Conservation (phyloP, 2,797 vertebrate genomes). For the Toxotes lorentzi region DNA sequence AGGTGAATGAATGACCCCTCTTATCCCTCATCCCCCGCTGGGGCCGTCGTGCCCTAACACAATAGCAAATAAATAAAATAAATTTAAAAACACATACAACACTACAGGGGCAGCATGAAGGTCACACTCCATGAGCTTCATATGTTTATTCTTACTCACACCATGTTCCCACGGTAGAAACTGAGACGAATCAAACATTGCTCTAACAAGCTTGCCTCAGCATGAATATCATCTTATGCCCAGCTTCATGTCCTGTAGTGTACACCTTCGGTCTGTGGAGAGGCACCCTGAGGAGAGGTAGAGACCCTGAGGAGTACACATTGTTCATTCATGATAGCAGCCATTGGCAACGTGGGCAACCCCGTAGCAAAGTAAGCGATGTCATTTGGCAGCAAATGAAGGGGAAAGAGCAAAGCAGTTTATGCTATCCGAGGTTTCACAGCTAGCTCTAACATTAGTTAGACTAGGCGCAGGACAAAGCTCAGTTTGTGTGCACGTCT, state of each 20-base stretch:
- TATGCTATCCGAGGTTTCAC: constrained; percentile 59
- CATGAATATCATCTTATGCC: constrained; percentile 33
- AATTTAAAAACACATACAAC: constrained; percentile 41
- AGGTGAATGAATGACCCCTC: constrained; percentile 80
- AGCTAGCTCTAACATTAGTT: constrained; percentile 62
- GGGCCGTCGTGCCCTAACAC: constrained; percentile 53
- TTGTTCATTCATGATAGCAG: constrained; percentile 76
- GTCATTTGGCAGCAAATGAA: constrained; percentile 84
- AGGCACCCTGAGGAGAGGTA: constrained; percentile 59
- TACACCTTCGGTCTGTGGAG: constrained; percentile 56
- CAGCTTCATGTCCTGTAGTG: constrained; percentile 31
- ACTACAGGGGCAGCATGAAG: constrained; percentile 39
- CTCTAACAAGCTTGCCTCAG: constrained; percentile 47
- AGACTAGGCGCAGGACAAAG: constrained; percentile 70
- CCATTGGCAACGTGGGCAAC: constrained; percentile 68
- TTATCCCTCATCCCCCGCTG: constrained; percentile 60
- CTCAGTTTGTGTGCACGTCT: constrained; percentile 68
- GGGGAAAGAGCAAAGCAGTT: constrained; percentile 75
- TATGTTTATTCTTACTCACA: constrained; percentile 19
- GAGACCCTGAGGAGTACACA: constrained; percentile 67
- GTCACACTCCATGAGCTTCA: constrained; percentile 23
- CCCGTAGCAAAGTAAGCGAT: constrained; percentile 65
- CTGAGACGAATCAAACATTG: constrained; percentile 48
- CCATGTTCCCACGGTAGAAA: constrained; percentile 33
- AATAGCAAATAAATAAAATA: constrained; percentile 36